phyloP scores from a whole-genome alignment of 2,797 vertebrate genomes.

The Nasua narica region DNA sequence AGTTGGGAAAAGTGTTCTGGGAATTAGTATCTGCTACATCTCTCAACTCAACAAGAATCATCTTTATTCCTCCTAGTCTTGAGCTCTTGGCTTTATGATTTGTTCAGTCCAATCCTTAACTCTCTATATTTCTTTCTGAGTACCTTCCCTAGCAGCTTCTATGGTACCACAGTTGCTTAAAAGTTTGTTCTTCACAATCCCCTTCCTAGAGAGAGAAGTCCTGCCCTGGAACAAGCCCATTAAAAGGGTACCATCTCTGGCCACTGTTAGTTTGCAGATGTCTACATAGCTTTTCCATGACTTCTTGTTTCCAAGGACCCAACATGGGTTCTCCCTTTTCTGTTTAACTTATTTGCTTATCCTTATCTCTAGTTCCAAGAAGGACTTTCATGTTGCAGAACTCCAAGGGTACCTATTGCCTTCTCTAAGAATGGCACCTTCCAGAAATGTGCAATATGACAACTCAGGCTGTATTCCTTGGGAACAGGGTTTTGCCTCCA shows the following conservation, averaged over 20 bases:
- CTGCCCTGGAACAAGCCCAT: not conserved
- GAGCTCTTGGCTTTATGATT: not conserved
- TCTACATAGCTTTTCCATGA: not conserved
- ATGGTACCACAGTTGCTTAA: not conserved
- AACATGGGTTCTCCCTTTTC: not conserved
- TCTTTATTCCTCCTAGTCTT: not conserved
- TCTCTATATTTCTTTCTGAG: not conserved
- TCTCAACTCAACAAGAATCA: not conserved
- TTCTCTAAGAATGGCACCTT: not conserved
- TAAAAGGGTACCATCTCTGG: not conserved
- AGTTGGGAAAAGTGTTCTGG: not conserved
- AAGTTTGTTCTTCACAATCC: not conserved
- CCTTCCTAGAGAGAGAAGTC: not conserved
- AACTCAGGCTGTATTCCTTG: not conserved
- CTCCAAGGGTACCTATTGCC: not conserved
- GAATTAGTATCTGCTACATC: not conserved
- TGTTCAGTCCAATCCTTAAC: not conserved
- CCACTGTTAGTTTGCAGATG: rapidly evolving
- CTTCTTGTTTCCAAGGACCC: not conserved
- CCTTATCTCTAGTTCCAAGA: not conserved
- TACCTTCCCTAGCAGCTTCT: not conserved
- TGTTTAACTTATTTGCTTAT: not conserved
- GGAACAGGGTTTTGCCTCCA: not conserved
- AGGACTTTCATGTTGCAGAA: not conserved
- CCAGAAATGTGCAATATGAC: not conserved